phyloP scores from a whole-genome alignment of 2,888 invertebrate genomes.

The Chrysolina oricalcia region DNA sequence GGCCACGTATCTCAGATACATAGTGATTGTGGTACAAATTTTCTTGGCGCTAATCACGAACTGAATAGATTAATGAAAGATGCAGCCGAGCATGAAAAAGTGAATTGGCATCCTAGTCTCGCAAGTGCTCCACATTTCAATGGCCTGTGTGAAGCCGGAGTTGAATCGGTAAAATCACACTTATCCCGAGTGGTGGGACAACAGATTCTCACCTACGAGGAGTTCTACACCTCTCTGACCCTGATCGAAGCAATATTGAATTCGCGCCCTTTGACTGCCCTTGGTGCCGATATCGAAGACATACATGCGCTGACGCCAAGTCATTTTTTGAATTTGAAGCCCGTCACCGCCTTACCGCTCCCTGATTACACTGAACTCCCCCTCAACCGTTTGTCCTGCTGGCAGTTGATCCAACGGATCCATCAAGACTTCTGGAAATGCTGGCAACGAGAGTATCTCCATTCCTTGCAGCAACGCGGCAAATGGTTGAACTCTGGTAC shows the following conservation, averaged over 20 bases:
- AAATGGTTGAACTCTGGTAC: conserved; percentile 16
- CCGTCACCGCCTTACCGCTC: not conserved
- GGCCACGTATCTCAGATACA: not conserved
- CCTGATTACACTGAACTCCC: not conserved
- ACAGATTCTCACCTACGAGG: not conserved
- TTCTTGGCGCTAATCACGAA: not conserved
- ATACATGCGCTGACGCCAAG: not conserved
- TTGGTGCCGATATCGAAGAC: not conserved
- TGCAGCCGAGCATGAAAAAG: not conserved
- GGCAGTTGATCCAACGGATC: not conserved
- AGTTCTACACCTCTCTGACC: not conserved
- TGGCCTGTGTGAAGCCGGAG: not conserved
- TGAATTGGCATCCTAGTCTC: not conserved
- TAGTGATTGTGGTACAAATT: conserved; percentile 5
- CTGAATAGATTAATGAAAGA: not conserved
- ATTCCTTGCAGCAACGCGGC: conserved; percentile 12
- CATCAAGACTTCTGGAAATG: conserved; percentile 24
- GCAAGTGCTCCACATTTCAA: not conserved
- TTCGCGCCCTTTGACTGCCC: not conserved
- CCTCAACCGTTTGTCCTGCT: not conserved
- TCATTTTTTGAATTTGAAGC: not conserved
- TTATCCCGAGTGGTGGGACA: not conserved
- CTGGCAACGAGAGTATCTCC: conserved; percentile 20
- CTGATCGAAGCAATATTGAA: not conserved
- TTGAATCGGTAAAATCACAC: not conserved